Evolutionary conservation across 1,140 invertebrate genomes (phyloP), one percentile per base, ranked within the genome.

Genomic region (Brachystomella parvula): DNA sequence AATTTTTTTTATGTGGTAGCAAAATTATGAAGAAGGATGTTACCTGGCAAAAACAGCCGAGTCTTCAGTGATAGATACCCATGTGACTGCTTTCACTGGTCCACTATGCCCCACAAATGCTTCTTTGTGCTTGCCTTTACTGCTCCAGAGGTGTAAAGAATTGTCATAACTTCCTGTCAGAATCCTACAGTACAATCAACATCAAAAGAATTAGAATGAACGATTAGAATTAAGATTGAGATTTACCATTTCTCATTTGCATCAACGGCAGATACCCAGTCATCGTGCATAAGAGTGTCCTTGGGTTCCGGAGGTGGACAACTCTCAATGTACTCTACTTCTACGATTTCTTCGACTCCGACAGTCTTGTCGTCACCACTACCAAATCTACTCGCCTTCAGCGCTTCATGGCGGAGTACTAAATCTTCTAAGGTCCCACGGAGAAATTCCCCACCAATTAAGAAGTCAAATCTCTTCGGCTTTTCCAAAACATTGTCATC

Each of bases 161-260:
- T 92, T 89, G 77, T 98, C 95, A 81, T 97, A 98, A 78, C 91
- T 91, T n/a, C 94, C 94, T 63, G 89, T 89, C 12, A 97, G 75
- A 68, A 96, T 91, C 87, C 89, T 91, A 74, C 56, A 76, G 29
- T 47, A 64, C 47, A 44, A 0, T 57, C 1, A 26, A 53, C 58
- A 61, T 29, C 28, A 39, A 33, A 63, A 31, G 61, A 28, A 35
- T n/a, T n/a, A n/a, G n/a, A n/a, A n/a, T n/a, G n/a, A 26, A 47
- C 53, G 49, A 60, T 30, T 63, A 63, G 33, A 65, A 58, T 65
- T 26, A 56, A n/a, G 64, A n/a, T n/a, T n/a, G n/a, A n/a, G n/a
- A 60, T 49, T 75, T 78, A 87, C 88, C 89, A 94, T 79, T 88
- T 86, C 29, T 84, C 83, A 66, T 79, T 79, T 60, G 85, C 82